A percentile compares a stretch with the other conserved stretches of the same genome.
These are phyloP conservation scores for Epistrophella euchroma DNA, from an alignment of 2,888 invertebrate species.

Conservation along the genomic window DNA sequence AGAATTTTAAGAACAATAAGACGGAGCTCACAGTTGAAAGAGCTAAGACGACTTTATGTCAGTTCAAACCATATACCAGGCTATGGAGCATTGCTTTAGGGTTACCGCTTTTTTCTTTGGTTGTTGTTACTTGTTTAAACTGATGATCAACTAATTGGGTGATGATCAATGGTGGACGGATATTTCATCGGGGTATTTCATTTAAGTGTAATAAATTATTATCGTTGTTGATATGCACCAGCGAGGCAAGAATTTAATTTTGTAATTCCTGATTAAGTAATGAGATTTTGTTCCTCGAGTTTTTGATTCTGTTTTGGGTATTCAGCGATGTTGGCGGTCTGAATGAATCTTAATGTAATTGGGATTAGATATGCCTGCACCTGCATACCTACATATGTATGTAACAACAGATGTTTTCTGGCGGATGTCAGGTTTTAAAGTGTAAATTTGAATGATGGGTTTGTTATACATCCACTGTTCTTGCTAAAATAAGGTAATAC, in stretches of 20 bases:
- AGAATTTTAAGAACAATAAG: conserved; percentile 19
- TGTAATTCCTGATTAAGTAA: conserved; percentile 69
- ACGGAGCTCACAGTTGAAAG: conserved; percentile 43
- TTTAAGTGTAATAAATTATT: conserved; percentile 69
- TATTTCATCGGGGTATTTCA: conserved; percentile 56
- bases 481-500: no score
- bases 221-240: conserved; percentile 17
- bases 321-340: conserved; percentile 36
- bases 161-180: conserved; percentile 72
- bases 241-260: conserved; percentile 33
- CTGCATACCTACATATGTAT: no score
- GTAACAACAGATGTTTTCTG: conserved; percentile 45
- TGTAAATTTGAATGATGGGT: conserved; percentile 47
- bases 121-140: not conserved
- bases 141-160: conserved; percentile 66
- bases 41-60: conserved; percentile 75
- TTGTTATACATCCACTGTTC: no score
- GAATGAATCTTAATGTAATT: not conserved
- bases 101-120: conserved; percentile 18
- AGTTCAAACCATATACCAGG: conserved; percentile 14
- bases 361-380: conserved; percentile 46
- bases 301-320: not conserved
- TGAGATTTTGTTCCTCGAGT: conserved; percentile 56
- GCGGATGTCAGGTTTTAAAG: not conserved
- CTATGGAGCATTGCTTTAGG: conserved; percentile 25